phyloP scores from a whole-genome alignment of 2,113 vertebrate genomes.

The Hystrix brachyura region DNA sequence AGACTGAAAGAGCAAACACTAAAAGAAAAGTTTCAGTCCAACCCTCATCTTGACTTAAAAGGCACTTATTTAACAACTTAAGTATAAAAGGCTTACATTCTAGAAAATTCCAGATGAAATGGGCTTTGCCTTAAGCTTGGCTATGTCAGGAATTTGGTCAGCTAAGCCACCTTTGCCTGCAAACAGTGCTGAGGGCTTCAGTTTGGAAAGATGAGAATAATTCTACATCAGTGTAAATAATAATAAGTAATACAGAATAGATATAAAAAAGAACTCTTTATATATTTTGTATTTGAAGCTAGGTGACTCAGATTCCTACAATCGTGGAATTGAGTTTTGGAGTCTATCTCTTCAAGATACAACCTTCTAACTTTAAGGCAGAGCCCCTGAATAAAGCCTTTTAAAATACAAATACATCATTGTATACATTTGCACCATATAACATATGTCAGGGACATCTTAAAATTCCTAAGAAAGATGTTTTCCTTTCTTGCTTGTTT shows the following conservation, averaged over 20 bases:
- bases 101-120: slow-evolving; percentile 53
- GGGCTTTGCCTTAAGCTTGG: neutral
- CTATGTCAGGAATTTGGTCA: neutral
- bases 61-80: neutral
- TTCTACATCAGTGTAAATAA: slow-evolving; percentile 14
- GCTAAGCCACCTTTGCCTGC: neutral
- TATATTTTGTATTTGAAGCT: slow-evolving; percentile 54
- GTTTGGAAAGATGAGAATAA: slow-evolving; percentile 5
- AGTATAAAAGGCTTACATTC: neutral
- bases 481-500: neutral
- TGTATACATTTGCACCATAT: slow-evolving; percentile 72
- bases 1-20: slow-evolving; percentile 18
- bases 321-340: slow-evolving; percentile 14
- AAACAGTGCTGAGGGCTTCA: neutral
- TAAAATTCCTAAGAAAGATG: neutral
- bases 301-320: slow-evolving; percentile 49
- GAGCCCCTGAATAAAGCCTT: slow-evolving; percentile 36
- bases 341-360: slow-evolving; percentile 49
- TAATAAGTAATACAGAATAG: slow-evolving; percentile 30
- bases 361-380: slow-evolving; percentile 74
- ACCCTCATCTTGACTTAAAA: slow-evolving; percentile 27
- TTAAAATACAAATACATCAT: slow-evolving; percentile 77
- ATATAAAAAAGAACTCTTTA: neutral
- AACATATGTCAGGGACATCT: slow-evolving; percentile 35
- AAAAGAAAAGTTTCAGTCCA: neutral